Base-by-base conservation (phyloP, 2,888 invertebrate genomes). In the Ypsolopha scabrella region DNA sequence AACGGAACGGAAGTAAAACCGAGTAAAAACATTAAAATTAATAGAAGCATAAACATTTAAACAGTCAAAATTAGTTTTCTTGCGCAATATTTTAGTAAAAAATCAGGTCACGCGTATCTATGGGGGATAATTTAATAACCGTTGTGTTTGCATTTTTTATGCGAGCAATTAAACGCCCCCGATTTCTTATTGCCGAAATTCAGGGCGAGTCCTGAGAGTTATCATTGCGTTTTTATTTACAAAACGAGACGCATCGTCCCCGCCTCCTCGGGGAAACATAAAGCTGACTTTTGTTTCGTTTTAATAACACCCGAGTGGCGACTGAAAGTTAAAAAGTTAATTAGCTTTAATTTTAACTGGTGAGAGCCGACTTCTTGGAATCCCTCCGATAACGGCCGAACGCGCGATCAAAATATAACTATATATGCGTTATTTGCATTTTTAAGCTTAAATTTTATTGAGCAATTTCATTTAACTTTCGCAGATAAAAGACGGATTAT, bases 301-400 rank as follows among this genome's bases (percentile, higher is more conserved):
- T 80, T 80, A 80, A 80, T 80, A 73, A 76, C 69, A 68, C 75
- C 65, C 70, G 56, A 57, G 67, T 61, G 70, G 65, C 67, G 61
- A 50, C 37, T 50, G 39, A 41, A 66, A 77, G 72, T 72, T 72
- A 75, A 79, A 79, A 80, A 79, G 77, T 76, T 79, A 80, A 78
- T 80, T 79, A 77, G 75, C 70, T 77, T 75, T 72, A 80, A 80
- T 80, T 80, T 78, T 80, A 72, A 78, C 71, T 68, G 70, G 62
- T 58, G 58, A 58, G 61, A 66, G 66, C 36, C 11, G 38, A 13
- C 6, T 11, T 51, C 41, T 39, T 44, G 41, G 8, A 35, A 50
- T 13, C n/a, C 33, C 24, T 44, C 24, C 36, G 38, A 8, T 24
- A 10, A 50, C 8, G 14, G 37, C n/a, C 37, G 48, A n/a, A 1